Base-by-base conservation (phyloP, 2,797 vertebrate genomes). In the Scomberomorus guttatus region DNA sequence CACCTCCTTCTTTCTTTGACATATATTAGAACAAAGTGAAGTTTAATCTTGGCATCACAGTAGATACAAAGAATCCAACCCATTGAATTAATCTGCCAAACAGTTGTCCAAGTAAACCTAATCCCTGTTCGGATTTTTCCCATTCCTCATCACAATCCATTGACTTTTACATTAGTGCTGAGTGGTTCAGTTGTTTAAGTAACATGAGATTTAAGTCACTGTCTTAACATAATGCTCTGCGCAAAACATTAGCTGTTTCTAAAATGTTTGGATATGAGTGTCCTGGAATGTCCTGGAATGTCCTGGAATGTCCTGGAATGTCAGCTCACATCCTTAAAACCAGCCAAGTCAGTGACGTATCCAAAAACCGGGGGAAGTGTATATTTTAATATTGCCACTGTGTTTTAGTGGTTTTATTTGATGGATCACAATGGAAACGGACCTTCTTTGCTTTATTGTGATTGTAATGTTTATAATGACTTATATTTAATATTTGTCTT, bases 21-120 rank as follows among this genome's bases (percentile, higher is more conserved):
- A 52, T n/a, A 14, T 13, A 50, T 17, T 11, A 52, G 25, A 67
- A 48, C 32, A 71, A 46, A 75, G 72, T 51, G 3, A 39, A 44
- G 37, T 71, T 71, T 68, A 51, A 54, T 76, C 59, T 69, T 37
- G 32, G 48, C 57, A 6, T 61, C 44, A 0, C 18, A 44, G 29
- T 2, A 61, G 48, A 58, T 56, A 1, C 50, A n/a, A 52, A 11
- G n/a, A 65, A 52, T 81, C 61, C 27, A 32, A 48, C 29, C 32
- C 46, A 0, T 6, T 29, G 54, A 69, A 11, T 69, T 72, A 71
- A 81, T 82, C 75, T 73, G 56, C 52, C 25, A 50, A 74, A 37
- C 73, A 32, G 46, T 7, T 22, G 24, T n/a, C 46, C n/a, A 11
- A 67, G 27, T 50, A 17, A 52, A 15, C 81, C 60, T 50, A 70